These are phyloP conservation scores for Pipistrellus pygmaeus DNA, from an alignment of 2,797 vertebrate species.

Conservation along the genomic window DNA sequence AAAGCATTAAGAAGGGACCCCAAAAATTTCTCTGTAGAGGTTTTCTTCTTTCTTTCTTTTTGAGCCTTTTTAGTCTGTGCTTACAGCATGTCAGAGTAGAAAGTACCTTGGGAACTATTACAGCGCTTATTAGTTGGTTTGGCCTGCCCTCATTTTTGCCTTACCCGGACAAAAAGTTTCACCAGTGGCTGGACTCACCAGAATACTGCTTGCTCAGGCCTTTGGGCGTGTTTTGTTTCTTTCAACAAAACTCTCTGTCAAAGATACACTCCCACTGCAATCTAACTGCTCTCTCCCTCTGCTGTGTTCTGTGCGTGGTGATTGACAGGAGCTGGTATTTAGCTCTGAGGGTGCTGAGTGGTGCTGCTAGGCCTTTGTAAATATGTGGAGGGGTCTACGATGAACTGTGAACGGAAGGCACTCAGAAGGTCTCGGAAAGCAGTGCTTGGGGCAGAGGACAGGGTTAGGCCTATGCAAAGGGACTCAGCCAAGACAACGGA, in stretches of 20 bases:
- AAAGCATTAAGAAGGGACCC: constrained; percentile 29
- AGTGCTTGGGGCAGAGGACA: neutral
- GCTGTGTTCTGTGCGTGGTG: neutral
- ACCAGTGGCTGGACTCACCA: constrained; percentile 22
- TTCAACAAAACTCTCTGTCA: constrained; percentile 78
- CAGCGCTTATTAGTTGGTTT: neutral
- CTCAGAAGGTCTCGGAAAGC: constrained; percentile 15
- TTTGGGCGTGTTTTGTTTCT: constrained; percentile 75
- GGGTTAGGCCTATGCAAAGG: neutral
- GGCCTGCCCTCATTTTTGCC: constrained; percentile 62
- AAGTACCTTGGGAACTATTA: constrained; percentile 22
- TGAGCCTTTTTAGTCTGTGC: neutral
- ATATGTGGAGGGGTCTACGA: constrained; percentile 12
- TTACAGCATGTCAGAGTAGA: neutral
- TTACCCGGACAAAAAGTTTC: constrained; percentile 26
- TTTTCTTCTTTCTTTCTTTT: constrained; percentile 23
- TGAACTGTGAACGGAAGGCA: neutral
- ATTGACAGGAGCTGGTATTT: constrained; percentile 38
- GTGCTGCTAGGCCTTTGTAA: constrained; percentile 21
- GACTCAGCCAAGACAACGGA: neutral
- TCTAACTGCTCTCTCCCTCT: neutral
- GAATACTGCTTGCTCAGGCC: constrained; percentile 77
- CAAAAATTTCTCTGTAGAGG: neutral
- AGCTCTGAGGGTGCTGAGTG: neutral
- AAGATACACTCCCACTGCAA: constrained; percentile 68